A percentile compares a stretch with the other conserved stretches of the same genome.
Evolutionary conservation across 2,888 invertebrate species (phyloP).

Genomic region (Dendrolimus houi): DNA sequence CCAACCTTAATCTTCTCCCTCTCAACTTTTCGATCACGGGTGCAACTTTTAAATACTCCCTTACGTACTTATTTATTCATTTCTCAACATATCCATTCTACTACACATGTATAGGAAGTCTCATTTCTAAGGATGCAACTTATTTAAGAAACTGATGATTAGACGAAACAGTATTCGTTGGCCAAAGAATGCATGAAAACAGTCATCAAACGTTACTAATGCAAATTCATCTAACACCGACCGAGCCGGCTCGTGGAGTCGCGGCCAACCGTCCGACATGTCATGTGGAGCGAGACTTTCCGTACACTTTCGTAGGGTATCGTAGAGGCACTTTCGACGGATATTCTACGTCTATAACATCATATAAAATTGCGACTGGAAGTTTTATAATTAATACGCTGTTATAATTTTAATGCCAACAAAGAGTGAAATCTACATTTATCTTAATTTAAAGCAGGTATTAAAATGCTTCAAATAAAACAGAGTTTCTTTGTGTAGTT

Average conservation of each 20-base stretch:
- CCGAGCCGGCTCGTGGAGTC: conserved; percentile 17
- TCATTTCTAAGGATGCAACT: too few relatives aligned
- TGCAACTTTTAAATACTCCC: too few relatives aligned
- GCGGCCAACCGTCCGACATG: conserved; percentile 49
- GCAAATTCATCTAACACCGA: conserved; percentile 40
- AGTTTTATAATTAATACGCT: background rate
- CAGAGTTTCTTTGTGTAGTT: too few relatives aligned
- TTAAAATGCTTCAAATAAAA: too few relatives aligned
- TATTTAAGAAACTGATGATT: conserved; percentile 10
- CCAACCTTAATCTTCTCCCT: too few relatives aligned
- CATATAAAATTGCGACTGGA: background rate
- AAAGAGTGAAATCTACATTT: background rate
- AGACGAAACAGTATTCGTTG: conserved; percentile 26
- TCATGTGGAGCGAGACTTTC: conserved; percentile 66
- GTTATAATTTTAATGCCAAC: background rate
- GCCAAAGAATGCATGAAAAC: conserved; percentile 23
- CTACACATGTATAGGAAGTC: too few relatives aligned
- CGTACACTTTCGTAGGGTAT: conserved; percentile 60
- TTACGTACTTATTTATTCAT: too few relatives aligned
- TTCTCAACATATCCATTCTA: too few relatives aligned
- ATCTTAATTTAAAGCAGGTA: too few relatives aligned
- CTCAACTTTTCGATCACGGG: too few relatives aligned
- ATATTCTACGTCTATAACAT: conserved; percentile 6
- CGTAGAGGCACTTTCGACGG: conserved; percentile 51
- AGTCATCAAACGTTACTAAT: conserved; percentile 43